phyloP scores from a whole-genome alignment of 2,888 invertebrate genomes.

The Argyra leucocephala region DNA sequence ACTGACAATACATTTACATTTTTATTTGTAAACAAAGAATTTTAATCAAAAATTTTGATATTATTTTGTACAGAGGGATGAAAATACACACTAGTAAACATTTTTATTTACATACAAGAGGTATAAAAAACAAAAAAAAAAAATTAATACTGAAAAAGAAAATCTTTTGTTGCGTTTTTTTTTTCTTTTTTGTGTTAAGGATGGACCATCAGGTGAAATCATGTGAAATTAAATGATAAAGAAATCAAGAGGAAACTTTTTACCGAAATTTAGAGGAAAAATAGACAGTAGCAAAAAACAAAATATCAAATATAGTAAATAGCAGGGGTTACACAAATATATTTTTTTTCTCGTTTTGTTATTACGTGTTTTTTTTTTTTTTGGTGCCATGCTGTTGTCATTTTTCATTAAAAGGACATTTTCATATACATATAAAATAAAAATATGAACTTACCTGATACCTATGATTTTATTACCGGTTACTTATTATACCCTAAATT shows the following conservation, averaged over 20 bases:
- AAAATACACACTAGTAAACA: background rate
- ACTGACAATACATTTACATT: no score
- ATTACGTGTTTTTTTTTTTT: background rate
- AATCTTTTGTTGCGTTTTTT: no score
- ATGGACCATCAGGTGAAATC: background rate
- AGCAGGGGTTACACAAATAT: background rate
- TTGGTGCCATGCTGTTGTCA: background rate
- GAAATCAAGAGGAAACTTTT: background rate
- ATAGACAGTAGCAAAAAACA: no score
- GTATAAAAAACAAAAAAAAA: background rate
- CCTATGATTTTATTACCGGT: background rate
- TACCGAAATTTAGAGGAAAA: background rate
- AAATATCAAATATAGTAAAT: no score
- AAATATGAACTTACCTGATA: background rate
- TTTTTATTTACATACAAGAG: background rate
- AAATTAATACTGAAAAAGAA: no score
- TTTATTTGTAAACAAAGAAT: no score
- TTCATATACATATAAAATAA: background rate
- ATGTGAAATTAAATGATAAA: background rate
- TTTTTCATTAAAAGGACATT: slow-evolving; percentile 5
- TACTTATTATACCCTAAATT: background rate
- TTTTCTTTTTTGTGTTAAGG: no score
- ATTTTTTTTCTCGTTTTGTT: background rate
- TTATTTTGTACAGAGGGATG: no score
- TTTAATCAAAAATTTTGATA: background rate